phyloP scores from a whole-genome alignment of 2,888 invertebrate genomes.

The Glaucopsyche alexis region DNA sequence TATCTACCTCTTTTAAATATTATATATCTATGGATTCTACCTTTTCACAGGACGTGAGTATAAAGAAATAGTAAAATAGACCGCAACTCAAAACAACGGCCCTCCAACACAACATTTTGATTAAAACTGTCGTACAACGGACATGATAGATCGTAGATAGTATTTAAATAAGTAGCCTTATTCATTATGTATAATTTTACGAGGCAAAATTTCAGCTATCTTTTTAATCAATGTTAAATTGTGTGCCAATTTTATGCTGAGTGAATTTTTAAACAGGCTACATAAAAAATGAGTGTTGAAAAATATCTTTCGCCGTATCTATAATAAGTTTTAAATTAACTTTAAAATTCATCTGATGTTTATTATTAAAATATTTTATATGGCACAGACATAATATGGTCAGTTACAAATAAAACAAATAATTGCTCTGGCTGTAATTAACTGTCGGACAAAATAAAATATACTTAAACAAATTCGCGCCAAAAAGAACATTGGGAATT shows the following conservation, averaged over 20 bases:
- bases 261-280: slow-evolving; percentile 4
- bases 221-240: slow-evolving; percentile 6
- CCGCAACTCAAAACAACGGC: not conserved
- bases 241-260: slow-evolving; percentile 1
- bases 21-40: too few relatives aligned
- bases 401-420: too few relatives aligned
- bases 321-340: not conserved
- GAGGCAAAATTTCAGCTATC: not conserved
- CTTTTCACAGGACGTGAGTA: slow-evolving; percentile 9
- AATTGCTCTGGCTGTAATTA: too few relatives aligned
- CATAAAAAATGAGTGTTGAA: not conserved
- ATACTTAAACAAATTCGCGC: too few relatives aligned
- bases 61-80: not conserved
- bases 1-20: too few relatives aligned
- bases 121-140: not conserved
- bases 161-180: not conserved
- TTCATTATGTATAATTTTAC: slow-evolving; percentile 7
- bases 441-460: too few relatives aligned
- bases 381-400: too few relatives aligned
- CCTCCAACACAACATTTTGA: slow-evolving; percentile 2
- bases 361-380: too few relatives aligned
- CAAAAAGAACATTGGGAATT: too few relatives aligned
- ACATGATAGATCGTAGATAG: not conserved
- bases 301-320: not conserved
- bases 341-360: too few relatives aligned